Conservation (phyloP, 2,888 invertebrate genomes). For the Drosophila mercatorum region DNA sequence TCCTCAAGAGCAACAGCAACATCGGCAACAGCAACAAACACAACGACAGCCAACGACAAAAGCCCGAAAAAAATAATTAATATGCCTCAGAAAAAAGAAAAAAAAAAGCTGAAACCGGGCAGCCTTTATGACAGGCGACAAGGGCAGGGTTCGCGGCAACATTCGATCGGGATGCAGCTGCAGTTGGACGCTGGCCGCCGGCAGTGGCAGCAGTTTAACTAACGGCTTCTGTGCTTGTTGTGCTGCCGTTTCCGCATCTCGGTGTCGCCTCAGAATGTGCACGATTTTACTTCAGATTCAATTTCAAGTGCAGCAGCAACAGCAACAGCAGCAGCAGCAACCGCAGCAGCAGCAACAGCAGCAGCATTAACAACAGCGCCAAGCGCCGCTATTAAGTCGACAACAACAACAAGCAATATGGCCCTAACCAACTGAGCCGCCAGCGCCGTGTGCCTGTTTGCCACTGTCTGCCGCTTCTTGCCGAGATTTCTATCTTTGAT, state of each 20-base stretch:
- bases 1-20: slow-evolving; percentile 65
- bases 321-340: slow-evolving; percentile 43
- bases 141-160: slow-evolving; percentile 71
- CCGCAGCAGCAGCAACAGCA: slow-evolving; percentile 27
- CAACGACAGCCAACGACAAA: slow-evolving; percentile 63
- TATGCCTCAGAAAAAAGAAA: slow-evolving; percentile 75
- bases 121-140: slow-evolving; percentile 80
- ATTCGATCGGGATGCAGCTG: slow-evolving; percentile 69
- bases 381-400: slow-evolving; percentile 81
- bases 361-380: slow-evolving; percentile 51
- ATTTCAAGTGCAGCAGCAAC: slow-evolving; percentile 79
- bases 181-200: slow-evolving; percentile 63
- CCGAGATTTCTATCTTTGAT: slow-evolving; percentile 82
- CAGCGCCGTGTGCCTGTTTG: slow-evolving; percentile 66
- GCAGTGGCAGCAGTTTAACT: slow-evolving; percentile 73
- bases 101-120: slow-evolving; percentile 56
- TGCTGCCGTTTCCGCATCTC: slow-evolving; percentile 82
- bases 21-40: slow-evolving; percentile 40
- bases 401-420: slow-evolving; percentile 81
- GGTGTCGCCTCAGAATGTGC: slow-evolving; percentile 80
- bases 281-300: slow-evolving; percentile 79
- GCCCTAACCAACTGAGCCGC: slow-evolving; percentile 67
- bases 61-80: slow-evolving; percentile 79
- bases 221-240: slow-evolving; percentile 81
- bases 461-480: slow-evolving; percentile 80